Base-by-base conservation (phyloP, 2,113 vertebrate genomes). In the Eclectus roratus region DNA sequence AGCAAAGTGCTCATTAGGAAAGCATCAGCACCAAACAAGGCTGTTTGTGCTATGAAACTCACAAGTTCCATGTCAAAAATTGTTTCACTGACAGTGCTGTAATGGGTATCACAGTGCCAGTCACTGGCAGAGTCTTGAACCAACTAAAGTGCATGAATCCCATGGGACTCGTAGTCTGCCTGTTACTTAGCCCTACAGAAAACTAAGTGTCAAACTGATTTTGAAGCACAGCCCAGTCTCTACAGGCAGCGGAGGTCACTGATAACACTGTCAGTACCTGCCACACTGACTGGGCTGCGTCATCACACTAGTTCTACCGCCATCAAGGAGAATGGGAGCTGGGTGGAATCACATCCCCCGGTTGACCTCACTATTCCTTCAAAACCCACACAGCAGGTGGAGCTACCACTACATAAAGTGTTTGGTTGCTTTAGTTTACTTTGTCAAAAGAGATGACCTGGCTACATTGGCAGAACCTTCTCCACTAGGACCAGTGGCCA, bases 1-100 rank as follows among this genome's bases (percentile, higher is more conserved):
- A 96, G 35, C 74, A 85, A 94, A 91, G 65, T 41, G 81, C 61
- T 94, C 37, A n/a, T 80, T 65, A 88, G 79, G 70, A 76, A 68
- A 79, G 33, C n/a, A 17, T 61, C 66, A 50, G 70, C 58, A 92
- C 27, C 35, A 86, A 88, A 87, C 25, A 86, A 87, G 56, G 60
- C 29, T 39, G 13, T 47, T 88, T 70, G 21, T 53, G 88, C 46
- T 35, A 53, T 11, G 43, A 80, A 92, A 92, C 56, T 7, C 50
- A 16, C 4, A 87, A 81, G 47, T 33, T 81, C 44, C 16, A 19
- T 2, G 18, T 69, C 43, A 71, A 71, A 91, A 92, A 71, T 0
- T 19, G 46, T 58, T 78, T 71, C 73, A 81, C 44, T 56, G 31
- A 47, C 16, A 80, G 27, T 17, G 58, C 44, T 41, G 21, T 56